Base-by-base conservation (phyloP, 1,140 invertebrate species). In the Drosophila ohnishii region DNA sequence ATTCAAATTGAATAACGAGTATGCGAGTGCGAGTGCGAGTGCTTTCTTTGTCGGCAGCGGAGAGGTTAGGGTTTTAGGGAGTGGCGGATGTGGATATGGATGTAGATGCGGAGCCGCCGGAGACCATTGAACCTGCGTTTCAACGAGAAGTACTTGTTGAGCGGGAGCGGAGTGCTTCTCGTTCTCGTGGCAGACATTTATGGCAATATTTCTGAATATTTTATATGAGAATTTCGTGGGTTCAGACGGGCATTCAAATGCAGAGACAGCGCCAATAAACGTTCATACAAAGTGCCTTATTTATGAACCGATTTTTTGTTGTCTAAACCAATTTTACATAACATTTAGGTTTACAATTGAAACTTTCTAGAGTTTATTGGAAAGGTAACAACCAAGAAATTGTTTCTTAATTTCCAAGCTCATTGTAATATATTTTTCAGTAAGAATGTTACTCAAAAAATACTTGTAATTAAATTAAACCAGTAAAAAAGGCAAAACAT, bases 1-100 rank as follows among this genome's bases (percentile, higher is more conserved):
- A 75, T 66, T 75, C 61, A 66, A 75, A 60, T 69, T 76, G 63
- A 76, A 76, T 76, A 67, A 76, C 74, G 40, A 47, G 74, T 59
- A 56, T 37, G 70, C 37, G 50, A 75, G 59, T 74, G 59, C 42
- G 45, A 48, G 25, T 50, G 70, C 37, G 30, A 75, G 59, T 74
- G 69, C 58, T 51, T 42, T 50, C 35, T 30, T 11, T 28, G 35
- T 37, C 25, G 50, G 62, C 25, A 5, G 22, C 16, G 32, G 10
- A 28, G 14, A 11, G 25, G 14, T 35, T 53, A 9, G 34, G 51
- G 13, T 37, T 13, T 10, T 53, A 39, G 39, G 37, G 19, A 28
- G 34, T 5, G 19, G 8, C 34, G 51, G 2, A n/a, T 37, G 51
- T 25, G 35, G 28, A 58, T 35, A 10, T 51, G n/a, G 28, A 57